Evolutionary conservation across 2,113 vertebrate species (phyloP).

Genomic region (Dromaius novaehollandiae): DNA sequence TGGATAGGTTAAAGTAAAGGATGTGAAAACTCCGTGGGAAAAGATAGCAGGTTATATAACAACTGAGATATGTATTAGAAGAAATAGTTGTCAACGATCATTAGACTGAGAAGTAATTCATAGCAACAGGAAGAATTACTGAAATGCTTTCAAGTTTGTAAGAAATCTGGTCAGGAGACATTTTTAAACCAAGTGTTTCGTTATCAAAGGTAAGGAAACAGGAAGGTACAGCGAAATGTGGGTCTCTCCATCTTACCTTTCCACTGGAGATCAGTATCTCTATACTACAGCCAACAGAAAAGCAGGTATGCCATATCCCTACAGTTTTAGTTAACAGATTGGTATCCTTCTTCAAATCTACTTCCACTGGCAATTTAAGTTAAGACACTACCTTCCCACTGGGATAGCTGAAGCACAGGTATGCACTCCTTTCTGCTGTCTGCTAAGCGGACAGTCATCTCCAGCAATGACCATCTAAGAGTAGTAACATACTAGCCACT

Average conservation of each 20-base stretch:
- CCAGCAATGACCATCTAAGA: background rate
- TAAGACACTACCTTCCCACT: background rate
- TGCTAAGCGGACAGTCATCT: background rate
- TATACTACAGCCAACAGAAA: background rate
- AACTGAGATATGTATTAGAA: background rate
- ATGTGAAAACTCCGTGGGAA: background rate
- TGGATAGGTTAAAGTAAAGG: constrained; percentile 44
- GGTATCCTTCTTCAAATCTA: background rate
- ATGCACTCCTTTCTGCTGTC: background rate
- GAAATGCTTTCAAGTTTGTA: background rate
- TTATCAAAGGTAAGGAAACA: background rate
- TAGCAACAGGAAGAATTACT: background rate
- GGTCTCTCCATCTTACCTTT: background rate
- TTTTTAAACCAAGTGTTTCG: background rate
- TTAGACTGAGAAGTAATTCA: background rate
- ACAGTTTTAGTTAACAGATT: background rate
- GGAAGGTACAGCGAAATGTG: background rate
- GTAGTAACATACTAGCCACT: background rate
- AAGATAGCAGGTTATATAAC: background rate
- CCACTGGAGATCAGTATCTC: background rate
- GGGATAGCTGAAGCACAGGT: background rate
- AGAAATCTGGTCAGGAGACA: background rate
- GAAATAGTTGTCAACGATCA: background rate
- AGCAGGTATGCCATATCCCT: background rate
- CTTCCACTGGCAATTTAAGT: background rate